phyloP scores from a whole-genome alignment of 2,888 invertebrate genomes.

The Bugulina stolonifera region DNA sequence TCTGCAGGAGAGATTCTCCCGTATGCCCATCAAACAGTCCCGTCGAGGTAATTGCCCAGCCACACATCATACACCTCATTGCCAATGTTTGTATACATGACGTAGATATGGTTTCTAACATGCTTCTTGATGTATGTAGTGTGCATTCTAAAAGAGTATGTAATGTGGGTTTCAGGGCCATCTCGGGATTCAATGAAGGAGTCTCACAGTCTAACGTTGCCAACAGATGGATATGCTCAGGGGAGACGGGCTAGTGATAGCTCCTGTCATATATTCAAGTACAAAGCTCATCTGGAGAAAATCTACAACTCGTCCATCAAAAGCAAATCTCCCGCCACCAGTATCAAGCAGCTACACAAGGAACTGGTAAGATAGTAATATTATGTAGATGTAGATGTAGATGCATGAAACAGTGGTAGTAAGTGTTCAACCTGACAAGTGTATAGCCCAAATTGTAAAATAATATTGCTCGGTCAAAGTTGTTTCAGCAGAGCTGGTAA shows the following conservation, averaged over 20 bases:
- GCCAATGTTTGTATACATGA: too few relatives aligned
- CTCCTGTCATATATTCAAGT: conserved; percentile 45
- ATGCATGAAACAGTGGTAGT: too few relatives aligned
- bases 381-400: too few relatives aligned
- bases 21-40: conserved; percentile 18
- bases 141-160: too few relatives aligned
- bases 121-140: too few relatives aligned
- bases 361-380: conserved; percentile 57
- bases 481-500: too few relatives aligned
- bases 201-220: conserved; percentile 50
- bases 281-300: conserved; percentile 50
- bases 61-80: too few relatives aligned
- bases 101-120: too few relatives aligned
- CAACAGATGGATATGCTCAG: conserved; percentile 74
- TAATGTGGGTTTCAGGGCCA: too few relatives aligned
- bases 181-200: conserved; percentile 11
- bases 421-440: too few relatives aligned
- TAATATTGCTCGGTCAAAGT: too few relatives aligned
- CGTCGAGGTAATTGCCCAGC: conserved; percentile 2
- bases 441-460: too few relatives aligned
- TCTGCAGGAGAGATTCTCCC: conserved; percentile 52
- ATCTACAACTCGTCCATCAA: conserved; percentile 59
- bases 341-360: conserved; percentile 63
- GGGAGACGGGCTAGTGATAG: conserved; percentile 84
- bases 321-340: conserved; percentile 36